These are phyloP conservation scores for Trachelus iudaicus DNA, from an alignment of 2,888 invertebrate genomes.

Conservation along the genomic window DNA sequence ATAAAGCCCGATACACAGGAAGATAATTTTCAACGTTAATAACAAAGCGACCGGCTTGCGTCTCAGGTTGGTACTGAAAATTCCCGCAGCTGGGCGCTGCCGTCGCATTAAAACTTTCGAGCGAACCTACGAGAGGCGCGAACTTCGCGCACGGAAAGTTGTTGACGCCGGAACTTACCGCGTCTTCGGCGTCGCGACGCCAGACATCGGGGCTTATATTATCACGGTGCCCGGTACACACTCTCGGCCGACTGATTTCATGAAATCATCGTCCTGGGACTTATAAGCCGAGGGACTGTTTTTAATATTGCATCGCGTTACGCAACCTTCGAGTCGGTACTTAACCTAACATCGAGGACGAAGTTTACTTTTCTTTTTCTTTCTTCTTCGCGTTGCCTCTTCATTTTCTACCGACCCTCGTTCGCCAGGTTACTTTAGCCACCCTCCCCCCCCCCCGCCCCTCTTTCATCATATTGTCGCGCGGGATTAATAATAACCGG, in stretches of 20 bases:
- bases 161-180: neutral
- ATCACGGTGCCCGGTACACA: neutral
- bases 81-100: neutral
- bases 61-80: neutral
- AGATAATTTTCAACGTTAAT: neutral
- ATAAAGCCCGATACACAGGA: neutral
- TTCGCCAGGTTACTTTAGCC: neutral
- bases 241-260: conserved; percentile 8
- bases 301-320: conserved; percentile 42
- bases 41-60: neutral
- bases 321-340: neutral
- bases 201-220: neutral
- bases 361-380: neutral
- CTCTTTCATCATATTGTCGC: neutral
- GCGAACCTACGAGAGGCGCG: neutral
- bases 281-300: conserved; percentile 41
- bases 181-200: neutral
- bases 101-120: neutral
- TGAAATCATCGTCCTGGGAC: conserved; percentile 46
- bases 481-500: neutral
- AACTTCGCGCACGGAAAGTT: neutral
- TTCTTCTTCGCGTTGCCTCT: neutral
- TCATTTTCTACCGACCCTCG: neutral
- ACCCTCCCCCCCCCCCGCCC: no score
- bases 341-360: neutral